phyloP scores from a whole-genome alignment of 1,140 invertebrate genomes.

The Bemisia tabaci region DNA sequence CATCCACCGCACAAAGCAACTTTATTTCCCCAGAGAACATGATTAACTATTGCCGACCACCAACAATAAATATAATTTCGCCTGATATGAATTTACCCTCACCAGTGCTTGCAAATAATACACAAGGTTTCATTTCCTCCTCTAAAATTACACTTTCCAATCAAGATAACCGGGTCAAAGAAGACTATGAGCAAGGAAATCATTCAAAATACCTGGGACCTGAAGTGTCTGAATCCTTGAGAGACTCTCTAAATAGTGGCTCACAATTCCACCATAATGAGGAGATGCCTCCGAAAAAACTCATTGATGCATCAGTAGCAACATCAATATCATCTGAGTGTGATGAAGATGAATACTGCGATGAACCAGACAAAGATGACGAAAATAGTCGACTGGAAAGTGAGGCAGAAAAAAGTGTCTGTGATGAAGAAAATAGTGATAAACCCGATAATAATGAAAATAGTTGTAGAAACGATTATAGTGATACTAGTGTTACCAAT shows the following conservation, averaged over 20 bases:
- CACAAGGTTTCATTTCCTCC: too few species aligned
- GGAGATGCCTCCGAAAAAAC: too few species aligned
- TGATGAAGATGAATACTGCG: not conserved
- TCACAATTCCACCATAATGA: too few species aligned
- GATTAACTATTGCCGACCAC: not conserved
- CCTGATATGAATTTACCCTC: not conserved
- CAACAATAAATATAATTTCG: not conserved
- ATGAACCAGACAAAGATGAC: not conserved
- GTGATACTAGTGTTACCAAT: not conserved
- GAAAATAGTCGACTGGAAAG: not conserved
- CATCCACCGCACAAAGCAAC: not conserved
- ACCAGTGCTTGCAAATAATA: not conserved
- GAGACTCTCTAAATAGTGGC: too few species aligned
- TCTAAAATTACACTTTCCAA: too few species aligned
- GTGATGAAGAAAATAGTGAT: not conserved
- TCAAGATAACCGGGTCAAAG: too few species aligned
- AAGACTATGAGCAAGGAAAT: too few species aligned
- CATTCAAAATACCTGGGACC: too few species aligned
- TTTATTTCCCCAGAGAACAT: not conserved
- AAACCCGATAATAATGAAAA: not conserved
- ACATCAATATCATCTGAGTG: not conserved
- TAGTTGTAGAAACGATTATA: not conserved
- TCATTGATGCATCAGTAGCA: not conserved
- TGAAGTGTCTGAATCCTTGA: too few species aligned
- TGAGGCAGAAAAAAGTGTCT: not conserved